Percentiles rank a stretch among this genome's conserved stretches.
Evolutionary conservation across 2,113 vertebrate species (phyloP).

Genomic region (Pelecanoides urinatrix): DNA sequence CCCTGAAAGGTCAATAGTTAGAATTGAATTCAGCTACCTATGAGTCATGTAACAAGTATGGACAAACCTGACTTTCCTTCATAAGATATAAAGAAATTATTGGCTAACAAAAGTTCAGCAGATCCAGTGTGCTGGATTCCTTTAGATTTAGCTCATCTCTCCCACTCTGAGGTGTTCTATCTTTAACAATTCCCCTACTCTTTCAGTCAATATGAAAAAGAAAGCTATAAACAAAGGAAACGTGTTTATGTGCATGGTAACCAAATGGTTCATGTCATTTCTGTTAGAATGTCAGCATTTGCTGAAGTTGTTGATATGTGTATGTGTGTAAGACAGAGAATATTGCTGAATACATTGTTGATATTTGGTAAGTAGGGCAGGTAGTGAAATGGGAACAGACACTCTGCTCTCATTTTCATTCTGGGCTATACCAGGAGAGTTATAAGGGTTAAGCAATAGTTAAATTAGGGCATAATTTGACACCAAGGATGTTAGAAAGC

Average conservation of each 20-base stretch:
- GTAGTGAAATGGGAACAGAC: slow-evolving; percentile 8
- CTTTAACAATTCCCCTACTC: neutral
- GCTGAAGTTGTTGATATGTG: neutral
- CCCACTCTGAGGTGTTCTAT: neutral
- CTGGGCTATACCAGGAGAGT: neutral
- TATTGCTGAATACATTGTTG: neutral
- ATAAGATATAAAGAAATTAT: neutral
- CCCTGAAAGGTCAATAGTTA: neutral
- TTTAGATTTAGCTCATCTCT: neutral
- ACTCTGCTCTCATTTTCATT: neutral
- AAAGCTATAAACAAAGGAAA: neutral
- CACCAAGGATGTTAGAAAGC: neutral
- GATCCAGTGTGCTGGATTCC: neutral
- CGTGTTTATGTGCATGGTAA: neutral
- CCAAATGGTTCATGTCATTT: neutral
- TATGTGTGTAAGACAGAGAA: neutral
- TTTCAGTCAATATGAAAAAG: neutral
- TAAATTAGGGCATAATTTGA: slow-evolving; percentile 22
- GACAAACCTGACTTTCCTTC: neutral
- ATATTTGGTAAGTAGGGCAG: neutral
- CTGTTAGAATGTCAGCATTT: neutral
- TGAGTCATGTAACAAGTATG: neutral
- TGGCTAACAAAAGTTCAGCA: neutral
- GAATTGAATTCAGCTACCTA: neutral
- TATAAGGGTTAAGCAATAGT: neutral